Evolutionary conservation across 2,888 invertebrate genomes (phyloP).

Genomic region (Sialis lutaria): DNA sequence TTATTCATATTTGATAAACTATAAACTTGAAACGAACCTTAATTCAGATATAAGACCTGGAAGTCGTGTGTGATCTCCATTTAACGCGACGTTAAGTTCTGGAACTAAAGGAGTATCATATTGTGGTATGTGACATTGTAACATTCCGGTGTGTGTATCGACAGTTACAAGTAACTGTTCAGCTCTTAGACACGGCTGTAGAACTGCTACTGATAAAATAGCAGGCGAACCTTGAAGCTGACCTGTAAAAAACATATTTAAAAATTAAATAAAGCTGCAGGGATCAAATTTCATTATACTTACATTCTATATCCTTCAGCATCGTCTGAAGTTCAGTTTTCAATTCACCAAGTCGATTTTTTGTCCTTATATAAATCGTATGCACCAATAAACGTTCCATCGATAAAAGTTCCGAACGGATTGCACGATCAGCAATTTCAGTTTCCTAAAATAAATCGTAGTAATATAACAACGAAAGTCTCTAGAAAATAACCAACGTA

Average conservation of each 20-base stretch:
- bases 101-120: constrained; percentile 62
- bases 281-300: constrained; percentile 17
- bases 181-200: constrained; percentile 78
- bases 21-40: constrained; percentile 11
- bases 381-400: constrained; percentile 89
- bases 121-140: constrained; percentile 83
- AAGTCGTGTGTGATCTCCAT: constrained; percentile 50
- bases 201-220: constrained; percentile 75
- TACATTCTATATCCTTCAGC: constrained; percentile 54
- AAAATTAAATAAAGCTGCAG: constrained; percentile 1
- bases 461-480: constrained; percentile 7
- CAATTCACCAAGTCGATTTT: constrained; percentile 66
- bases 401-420: constrained; percentile 80
- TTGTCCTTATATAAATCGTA: constrained; percentile 84
- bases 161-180: constrained; percentile 86
- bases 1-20: background rate
- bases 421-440: constrained; percentile 58
- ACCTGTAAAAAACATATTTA: constrained; percentile 31
- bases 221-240: constrained; percentile 83
- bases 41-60: constrained; percentile 51
- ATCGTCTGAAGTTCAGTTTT: constrained; percentile 57
- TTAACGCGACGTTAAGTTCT: constrained; percentile 68
- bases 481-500: constrained; percentile 17
- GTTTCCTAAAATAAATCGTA: constrained; percentile 26
- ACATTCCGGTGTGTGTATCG: constrained; percentile 84